Percentiles rank a stretch among this genome's conserved stretches.
These are phyloP conservation scores for Acanthis flammea DNA, from an alignment of 2,797 vertebrate species.

Conservation along the genomic window DNA sequence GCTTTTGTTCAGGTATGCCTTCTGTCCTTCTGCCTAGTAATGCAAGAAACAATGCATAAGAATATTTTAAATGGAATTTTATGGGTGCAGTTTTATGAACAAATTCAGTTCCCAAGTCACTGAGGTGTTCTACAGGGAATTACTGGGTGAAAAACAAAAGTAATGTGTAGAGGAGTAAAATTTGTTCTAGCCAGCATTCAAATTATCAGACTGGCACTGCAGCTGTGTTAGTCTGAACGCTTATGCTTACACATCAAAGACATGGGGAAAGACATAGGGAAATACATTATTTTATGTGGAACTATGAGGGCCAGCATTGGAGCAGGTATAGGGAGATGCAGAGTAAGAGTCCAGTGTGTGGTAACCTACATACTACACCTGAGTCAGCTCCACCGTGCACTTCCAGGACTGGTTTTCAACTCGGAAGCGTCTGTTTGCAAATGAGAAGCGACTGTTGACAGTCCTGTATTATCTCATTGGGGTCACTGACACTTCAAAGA, in stretches of 20 bases:
- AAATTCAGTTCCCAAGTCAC: not conserved
- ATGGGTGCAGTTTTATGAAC: not conserved
- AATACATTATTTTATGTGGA: not conserved
- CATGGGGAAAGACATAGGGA: not conserved
- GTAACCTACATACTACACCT: not conserved
- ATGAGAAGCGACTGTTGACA: not conserved
- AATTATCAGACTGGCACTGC: not conserved
- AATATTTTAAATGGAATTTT: not conserved
- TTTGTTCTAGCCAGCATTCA: not conserved
- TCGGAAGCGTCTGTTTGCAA: not conserved
- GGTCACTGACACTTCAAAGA: slow-evolving; percentile 18
- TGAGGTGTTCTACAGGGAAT: not conserved
- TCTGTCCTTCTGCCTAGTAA: not conserved
- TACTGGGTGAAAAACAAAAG: not conserved
- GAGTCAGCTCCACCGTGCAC: not conserved
- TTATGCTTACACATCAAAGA: not conserved
- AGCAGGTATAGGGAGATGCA: not conserved
- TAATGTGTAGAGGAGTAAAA: not conserved
- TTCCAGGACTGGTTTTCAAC: slow-evolving; percentile 22
- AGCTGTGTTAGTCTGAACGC: not conserved
- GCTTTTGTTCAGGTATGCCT: not conserved
- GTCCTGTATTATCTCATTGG: not conserved
- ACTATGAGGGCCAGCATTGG: not conserved
- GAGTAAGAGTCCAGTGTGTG: not conserved
- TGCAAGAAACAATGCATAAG: not conserved